Base-by-base conservation (phyloP, 2,888 invertebrate species). In the Caenorhabditis panamensis region DNA sequence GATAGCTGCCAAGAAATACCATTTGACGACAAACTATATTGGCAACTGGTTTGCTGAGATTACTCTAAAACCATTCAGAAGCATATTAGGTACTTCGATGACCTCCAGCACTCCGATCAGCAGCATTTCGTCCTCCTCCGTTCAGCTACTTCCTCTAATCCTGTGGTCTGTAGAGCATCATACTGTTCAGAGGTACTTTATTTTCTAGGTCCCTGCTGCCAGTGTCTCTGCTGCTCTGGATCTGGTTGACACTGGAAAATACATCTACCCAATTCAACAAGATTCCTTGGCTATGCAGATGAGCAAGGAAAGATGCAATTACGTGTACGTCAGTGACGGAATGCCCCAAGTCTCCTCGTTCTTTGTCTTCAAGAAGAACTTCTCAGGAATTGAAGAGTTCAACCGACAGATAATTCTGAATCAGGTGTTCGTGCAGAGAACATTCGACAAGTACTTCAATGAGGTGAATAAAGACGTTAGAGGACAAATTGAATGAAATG, bases 261-360 rank as follows among this genome's bases (percentile, higher is more conserved):
- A 85, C 61, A 84, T 87, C 26, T 87, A 81, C 26, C 87, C 87
- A 13, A 86, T 87, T 49, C 86, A 87, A 66, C 84, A 87, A 61
- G 87, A 87, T 61, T 80, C 82, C 1, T 31, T 85, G 20, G 86
- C 86, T 11, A 82, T 87, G 82, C 86, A 86, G 80, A 79, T 86
- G 79, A 77, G 77, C 22, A 82, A 77, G 56, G 64, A 84, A 41
- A 59, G 84, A 20, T 87, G 87, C 58, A 84, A 87, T 47, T 71
- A 85, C 22, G 84, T 87, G 13, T 87, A 86, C 58, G 83, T 87
- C 11, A 86, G 79, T 20, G 76, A 87, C 47, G 87, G 85, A 31
- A 69, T 85, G 59, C 85, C 85, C 4, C 85, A 85, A 72, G 73
- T 77, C 16, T 79, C 81, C 8, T 58, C 82, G 6, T 81, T 81